Base-by-base conservation (phyloP, 2,888 invertebrate genomes). In the Caenorhabditis japonica region DNA sequence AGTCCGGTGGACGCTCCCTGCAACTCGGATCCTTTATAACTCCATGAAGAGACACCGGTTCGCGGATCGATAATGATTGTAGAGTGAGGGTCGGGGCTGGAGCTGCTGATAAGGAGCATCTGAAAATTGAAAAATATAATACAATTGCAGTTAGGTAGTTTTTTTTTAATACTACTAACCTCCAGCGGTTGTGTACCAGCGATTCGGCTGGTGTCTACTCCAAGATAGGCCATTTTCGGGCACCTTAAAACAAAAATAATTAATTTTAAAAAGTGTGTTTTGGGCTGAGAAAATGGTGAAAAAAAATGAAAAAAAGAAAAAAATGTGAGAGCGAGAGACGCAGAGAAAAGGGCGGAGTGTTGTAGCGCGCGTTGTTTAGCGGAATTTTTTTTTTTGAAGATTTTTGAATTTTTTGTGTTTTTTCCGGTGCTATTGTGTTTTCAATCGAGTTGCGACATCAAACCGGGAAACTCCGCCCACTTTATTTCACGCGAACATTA, bases 11-110 rank as follows among this genome's bases (percentile, higher is more conserved):
- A 68, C 5, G 76, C 81, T 8, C 81, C 79, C 62, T 84, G 82
- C 15, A 84, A 56, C 46, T 85, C 84, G 13, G 77, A 72, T 41
- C 84, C 84, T 56, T 83, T 85, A 59, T 80, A 82, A 38, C 77
- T 81, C 83, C 84, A 84, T 8, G 76, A 39, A 7, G 78, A 66
- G 15, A 81, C 76, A 8, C 84, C 84, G 4, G 84, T 83, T 38
- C 76, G 55, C 13, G 85, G 83, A 75, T 84, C 80, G 36, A 84
- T 53, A 13, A 84, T 59, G 5, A 79, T 66, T 7, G 80, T 81
- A 7, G 85, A 81, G 61, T 77, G 81, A 2, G 81, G 81, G 39
- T 85, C 84, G 0, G 75, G 34, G 38, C 79, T 77, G 15, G 56
- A 38, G 43, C 76, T 62, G 39, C 77, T 75, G 27, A 79, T 44